Evolutionary conservation across 2,113 vertebrate genomes (phyloP).

Genomic region (Turnix velox): DNA sequence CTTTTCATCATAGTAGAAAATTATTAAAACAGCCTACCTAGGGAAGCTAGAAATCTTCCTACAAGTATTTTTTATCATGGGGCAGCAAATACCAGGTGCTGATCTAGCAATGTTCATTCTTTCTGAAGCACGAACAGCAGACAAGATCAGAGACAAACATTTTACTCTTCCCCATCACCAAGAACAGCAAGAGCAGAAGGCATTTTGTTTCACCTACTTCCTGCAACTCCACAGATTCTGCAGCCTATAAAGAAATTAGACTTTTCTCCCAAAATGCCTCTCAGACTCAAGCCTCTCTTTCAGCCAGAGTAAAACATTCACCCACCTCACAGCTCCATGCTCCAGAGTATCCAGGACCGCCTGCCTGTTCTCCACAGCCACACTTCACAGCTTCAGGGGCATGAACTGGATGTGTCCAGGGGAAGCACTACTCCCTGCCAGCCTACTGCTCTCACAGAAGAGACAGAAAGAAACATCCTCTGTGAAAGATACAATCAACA

Average conservation of each 20-base stretch:
- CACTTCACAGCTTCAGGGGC: background rate
- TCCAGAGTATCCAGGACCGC: background rate
- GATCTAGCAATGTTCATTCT: background rate
- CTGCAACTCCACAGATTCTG: background rate
- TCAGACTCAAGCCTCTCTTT: background rate
- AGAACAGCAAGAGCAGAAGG: background rate
- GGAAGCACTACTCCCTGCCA: fast-evolving
- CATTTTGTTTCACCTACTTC: background rate
- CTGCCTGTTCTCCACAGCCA: background rate
- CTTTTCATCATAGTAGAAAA: background rate
- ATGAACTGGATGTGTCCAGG: fast-evolving
- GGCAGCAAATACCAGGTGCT: background rate
- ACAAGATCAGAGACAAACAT: background rate
- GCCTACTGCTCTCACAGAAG: background rate
- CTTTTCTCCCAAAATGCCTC: background rate
- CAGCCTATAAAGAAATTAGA: background rate
- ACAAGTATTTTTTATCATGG: fast-evolving
- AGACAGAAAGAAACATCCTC: background rate
- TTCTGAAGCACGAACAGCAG: background rate
- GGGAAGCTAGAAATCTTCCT: background rate
- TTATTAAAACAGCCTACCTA: background rate
- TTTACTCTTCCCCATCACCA: background rate
- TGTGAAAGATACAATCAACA: background rate
- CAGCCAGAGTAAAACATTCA: background rate
- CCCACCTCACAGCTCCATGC: background rate